Evolutionary conservation across 2,888 invertebrate genomes (phyloP).

Genomic region (Charanyca ferruginea): DNA sequence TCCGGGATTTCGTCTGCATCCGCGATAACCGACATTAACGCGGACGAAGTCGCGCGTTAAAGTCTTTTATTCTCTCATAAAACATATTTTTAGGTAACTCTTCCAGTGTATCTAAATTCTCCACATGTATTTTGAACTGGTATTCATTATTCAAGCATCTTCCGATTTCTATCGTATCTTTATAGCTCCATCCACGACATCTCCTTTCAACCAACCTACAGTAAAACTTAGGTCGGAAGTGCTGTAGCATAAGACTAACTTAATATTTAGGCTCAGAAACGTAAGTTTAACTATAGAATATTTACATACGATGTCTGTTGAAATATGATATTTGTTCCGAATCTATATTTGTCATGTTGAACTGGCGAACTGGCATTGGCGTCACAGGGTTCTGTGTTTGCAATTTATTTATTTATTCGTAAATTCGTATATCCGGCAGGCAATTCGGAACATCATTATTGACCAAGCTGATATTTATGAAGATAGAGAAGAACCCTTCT

Average conservation of each 20-base stretch:
- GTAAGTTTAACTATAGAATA: neutral
- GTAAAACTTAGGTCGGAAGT: neutral
- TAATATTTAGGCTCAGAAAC: neutral
- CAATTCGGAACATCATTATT: too few relatives aligned
- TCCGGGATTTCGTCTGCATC: too few relatives aligned
- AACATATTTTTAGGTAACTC: too few relatives aligned
- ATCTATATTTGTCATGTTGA: conserved; percentile 33
- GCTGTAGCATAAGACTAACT: neutral
- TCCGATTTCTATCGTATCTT: neutral
- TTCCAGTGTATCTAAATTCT: neutral
- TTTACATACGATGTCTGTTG: conserved; percentile 12
- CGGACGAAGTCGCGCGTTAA: too few relatives aligned
- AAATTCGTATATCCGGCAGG: too few relatives aligned
- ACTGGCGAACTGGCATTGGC: conserved; percentile 12
- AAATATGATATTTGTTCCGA: conserved; percentile 41
- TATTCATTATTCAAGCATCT: neutral
- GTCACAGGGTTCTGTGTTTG: conserved; percentile 13
- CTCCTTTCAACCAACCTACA: neutral
- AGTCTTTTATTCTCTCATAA: too few relatives aligned
- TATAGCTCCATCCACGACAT: neutral
- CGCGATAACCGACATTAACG: too few relatives aligned
- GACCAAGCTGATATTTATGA: too few relatives aligned
- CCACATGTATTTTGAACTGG: neutral
- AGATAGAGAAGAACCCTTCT: too few relatives aligned
- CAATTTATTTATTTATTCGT: conserved; percentile 15